phyloP scores from a whole-genome alignment of 2,113 vertebrate species.

The Cyprinodon brontotheroides region DNA sequence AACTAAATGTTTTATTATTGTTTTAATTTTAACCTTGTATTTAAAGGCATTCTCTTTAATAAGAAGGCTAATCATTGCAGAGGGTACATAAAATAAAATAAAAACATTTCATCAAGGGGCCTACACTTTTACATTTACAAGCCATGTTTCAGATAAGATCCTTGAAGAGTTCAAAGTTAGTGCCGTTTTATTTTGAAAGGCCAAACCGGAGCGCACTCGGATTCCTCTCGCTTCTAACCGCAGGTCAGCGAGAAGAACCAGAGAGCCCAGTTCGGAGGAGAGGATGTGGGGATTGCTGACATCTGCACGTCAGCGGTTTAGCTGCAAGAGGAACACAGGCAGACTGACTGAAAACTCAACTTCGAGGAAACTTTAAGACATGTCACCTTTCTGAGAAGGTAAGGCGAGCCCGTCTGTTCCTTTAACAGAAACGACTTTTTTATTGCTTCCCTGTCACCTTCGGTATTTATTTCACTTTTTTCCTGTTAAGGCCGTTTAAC shows the following conservation, averaged over 20 bases:
- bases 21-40: too few species aligned
- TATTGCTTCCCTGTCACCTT: not conserved
- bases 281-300: slow-evolving; percentile 73
- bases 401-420: slow-evolving; percentile 7
- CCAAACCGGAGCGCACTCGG: not conserved
- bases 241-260: not conserved
- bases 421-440: not conserved
- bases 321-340: slow-evolving; percentile 29
- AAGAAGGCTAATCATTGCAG: too few species aligned
- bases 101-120: too few species aligned
- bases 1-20: too few species aligned
- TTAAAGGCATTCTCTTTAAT: too few species aligned
- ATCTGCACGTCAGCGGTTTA: slow-evolving; percentile 69
- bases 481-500: not conserved
- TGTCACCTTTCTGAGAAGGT: slow-evolving; percentile 67
- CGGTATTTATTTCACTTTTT: not conserved
- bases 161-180: not conserved
- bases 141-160: not conserved
- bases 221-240: not conserved
- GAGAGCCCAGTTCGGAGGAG: slow-evolving; percentile 30
- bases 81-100: too few species aligned
- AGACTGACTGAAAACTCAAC: slow-evolving; percentile 26
- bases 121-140: too few species aligned
- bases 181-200: slow-evolving; percentile 46
- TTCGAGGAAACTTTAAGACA: slow-evolving; percentile 41